Evolutionary conservation across 2,113 vertebrate species (phyloP), one percentile per base, ranked within the genome.

Genomic region (Crotalus tigris): DNA sequence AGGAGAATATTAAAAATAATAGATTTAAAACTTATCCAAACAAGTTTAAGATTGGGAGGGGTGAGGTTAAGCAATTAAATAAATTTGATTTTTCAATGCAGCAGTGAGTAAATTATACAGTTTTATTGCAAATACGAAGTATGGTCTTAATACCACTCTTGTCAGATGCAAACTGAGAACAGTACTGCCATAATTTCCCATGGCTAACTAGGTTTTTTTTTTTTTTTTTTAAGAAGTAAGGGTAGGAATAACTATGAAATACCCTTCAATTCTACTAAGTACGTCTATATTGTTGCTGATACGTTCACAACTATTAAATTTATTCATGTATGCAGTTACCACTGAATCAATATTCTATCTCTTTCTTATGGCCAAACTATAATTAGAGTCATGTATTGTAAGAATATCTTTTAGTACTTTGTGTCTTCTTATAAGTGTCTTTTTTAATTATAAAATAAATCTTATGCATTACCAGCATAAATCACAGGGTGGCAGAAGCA

Each of bases 401-500:
- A 39, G 69, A 44, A 39, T 44, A 21, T 44, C 17, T 94, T 94
- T 95, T 97, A 94, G 81, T 96, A 96, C 97, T 95, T 96, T 93
- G 46, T 92, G 94, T 96, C 95, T 86, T 1, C 0, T 93, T 93
- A 96, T 95, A 95, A 97, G 94, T 91, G 93, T 91, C 85, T 91
- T 93, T 87, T 92, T 93, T 96, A 97, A 97, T 97, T 97, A 95
- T 93, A 97, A 96, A 97, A 96, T 93, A 93, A 96, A 96, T 92
- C 33, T 96, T 97, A 95, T 97, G 97, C 96, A 96, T 95, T 97
- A 97, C 97, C 97, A 96, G 95, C 95, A 95, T 97, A 94, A 97
- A 96, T 97, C 97, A 96, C 97, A 97, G 96, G 96, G 96, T 97
- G 96, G 96, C 96, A 96, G 97, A 96, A 97, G 95, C 90, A 46